Conservation (phyloP, 1,140 invertebrate genomes). For the Streblospio benedicti region DNA sequence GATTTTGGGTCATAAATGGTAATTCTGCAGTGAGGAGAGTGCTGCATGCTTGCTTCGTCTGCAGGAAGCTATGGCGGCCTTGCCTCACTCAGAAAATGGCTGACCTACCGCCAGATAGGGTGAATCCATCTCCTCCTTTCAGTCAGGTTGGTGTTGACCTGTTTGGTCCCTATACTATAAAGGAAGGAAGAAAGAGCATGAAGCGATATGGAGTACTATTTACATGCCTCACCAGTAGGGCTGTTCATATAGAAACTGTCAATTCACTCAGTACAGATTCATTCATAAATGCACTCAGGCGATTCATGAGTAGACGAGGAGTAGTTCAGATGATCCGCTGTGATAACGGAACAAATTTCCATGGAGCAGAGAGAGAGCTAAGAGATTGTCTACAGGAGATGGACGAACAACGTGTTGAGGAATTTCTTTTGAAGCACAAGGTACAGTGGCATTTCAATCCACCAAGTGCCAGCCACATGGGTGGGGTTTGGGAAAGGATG, state of each 20-base stretch:
- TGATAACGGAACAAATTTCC: neutral
- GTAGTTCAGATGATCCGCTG: neutral
- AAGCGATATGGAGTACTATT: conserved; percentile 20
- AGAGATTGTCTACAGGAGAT: neutral
- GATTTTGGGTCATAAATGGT: neutral
- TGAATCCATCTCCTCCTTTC: conserved; percentile 18
- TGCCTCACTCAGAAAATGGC: neutral
- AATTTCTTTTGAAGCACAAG: neutral
- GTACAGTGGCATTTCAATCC: neutral
- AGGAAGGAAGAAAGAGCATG: conserved; percentile 1
- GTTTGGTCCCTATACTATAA: conserved; percentile 24
- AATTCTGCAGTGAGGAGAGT: neutral
- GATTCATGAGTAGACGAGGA: neutral
- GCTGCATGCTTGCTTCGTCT: neutral
- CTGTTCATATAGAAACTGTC: conserved; percentile 21
- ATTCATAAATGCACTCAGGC: neutral
- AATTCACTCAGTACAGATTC: neutral
- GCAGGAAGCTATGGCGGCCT: too few species aligned
- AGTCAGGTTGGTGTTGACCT: conserved; percentile 21
- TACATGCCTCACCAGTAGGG: conserved; percentile 16
- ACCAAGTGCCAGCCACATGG: neutral
- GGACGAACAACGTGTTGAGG: neutral
- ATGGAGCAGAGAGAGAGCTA: neutral
- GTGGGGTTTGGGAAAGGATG: too few species aligned
- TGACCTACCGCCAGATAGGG: conserved; percentile 3